Percentiles rank a stretch among this genome's conserved stretches.
These are phyloP conservation scores for Brachirus orientalis DNA, from an alignment of 2,113 vertebrate species.

Conservation along the genomic window DNA sequence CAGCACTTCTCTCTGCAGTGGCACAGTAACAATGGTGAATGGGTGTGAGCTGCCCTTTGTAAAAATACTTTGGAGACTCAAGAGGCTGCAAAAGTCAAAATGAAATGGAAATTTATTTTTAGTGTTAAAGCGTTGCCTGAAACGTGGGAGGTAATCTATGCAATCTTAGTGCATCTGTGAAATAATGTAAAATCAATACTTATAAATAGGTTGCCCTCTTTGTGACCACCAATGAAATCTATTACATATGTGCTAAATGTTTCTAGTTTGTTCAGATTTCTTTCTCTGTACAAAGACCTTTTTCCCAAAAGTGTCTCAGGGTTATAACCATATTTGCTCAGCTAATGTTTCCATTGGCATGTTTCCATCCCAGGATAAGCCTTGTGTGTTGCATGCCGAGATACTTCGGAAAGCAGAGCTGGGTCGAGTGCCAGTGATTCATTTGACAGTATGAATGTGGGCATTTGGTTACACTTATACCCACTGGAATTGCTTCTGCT, in stretches of 20 bases:
- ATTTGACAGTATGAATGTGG: slow-evolving; percentile 47
- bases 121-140: slow-evolving; percentile 29
- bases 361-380: slow-evolving; percentile 64
- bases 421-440: slow-evolving; percentile 56
- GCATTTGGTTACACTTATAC: slow-evolving; percentile 49
- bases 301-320: slow-evolving; percentile 53
- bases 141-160: slow-evolving; percentile 11
- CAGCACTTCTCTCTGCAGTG: slow-evolving; percentile 13
- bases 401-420: slow-evolving; percentile 57
- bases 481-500: slow-evolving; percentile 23
- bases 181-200: slow-evolving; percentile 56
- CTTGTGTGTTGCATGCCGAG: slow-evolving; percentile 55
- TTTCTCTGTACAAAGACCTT: background rate
- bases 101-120: slow-evolving; percentile 26
- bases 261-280: slow-evolving; percentile 25
- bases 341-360: slow-evolving; percentile 69
- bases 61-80: slow-evolving; percentile 39
- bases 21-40: slow-evolving; percentile 24
- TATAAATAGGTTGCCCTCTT: slow-evolving; percentile 45
- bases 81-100: slow-evolving; percentile 42
- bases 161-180: slow-evolving; percentile 30
- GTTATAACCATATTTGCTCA: slow-evolving; percentile 67
- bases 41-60: slow-evolving; percentile 27
- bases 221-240: slow-evolving; percentile 36
- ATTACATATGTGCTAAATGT: slow-evolving; percentile 35